phyloP scores from a whole-genome alignment of 2,113 vertebrate species.

The Ictalurus punctatus region DNA sequence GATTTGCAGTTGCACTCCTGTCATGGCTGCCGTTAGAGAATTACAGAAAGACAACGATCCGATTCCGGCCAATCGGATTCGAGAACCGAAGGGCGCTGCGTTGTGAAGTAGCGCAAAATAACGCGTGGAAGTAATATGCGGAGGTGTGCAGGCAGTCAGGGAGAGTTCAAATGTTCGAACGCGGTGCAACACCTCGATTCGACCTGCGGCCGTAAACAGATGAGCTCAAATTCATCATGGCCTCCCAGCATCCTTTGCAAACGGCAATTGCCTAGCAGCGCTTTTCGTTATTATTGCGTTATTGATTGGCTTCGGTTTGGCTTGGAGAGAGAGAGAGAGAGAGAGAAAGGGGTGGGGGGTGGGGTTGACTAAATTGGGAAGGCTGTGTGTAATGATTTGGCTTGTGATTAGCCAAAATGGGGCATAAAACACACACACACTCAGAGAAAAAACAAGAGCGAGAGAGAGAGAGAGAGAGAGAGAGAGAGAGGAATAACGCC shows the following conservation, averaged over 20 bases:
- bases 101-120: not conserved
- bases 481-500: not conserved
- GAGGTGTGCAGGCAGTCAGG: not conserved
- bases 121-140: not conserved
- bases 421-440: not conserved
- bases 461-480: not conserved
- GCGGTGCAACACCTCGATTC: not conserved
- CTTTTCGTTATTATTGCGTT: not conserved
- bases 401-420: not conserved
- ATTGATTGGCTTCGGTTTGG: constrained; percentile 27
- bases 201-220: constrained; percentile 2
- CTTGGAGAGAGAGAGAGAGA: not conserved
- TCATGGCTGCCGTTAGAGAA: not conserved
- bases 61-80: not conserved
- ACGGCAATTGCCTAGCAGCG: constrained; percentile 1
- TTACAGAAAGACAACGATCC: not conserved
- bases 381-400: not conserved
- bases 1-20: not conserved
- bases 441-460: not conserved
- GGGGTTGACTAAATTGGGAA: not conserved
- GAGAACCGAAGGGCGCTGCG: not conserved
- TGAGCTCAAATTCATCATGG: not conserved
- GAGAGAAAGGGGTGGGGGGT: not conserved
- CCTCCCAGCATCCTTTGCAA: not conserved
- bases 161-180: not conserved